Base-by-base conservation (phyloP, 2,797 vertebrate genomes). In the Cossypha niveicapilla region DNA sequence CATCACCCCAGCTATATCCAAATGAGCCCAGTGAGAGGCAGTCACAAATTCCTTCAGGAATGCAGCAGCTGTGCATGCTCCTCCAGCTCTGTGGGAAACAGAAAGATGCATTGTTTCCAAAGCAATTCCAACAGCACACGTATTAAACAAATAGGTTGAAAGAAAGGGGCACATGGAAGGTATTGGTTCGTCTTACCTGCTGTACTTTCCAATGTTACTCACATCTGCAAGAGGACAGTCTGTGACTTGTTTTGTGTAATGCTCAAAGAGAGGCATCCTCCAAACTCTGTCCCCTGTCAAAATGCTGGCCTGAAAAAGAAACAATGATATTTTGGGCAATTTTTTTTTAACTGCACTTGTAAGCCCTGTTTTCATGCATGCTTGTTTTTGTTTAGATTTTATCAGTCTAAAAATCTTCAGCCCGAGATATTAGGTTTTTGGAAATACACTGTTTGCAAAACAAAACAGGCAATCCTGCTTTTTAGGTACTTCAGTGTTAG, bases 1-100 rank as follows among this genome's bases (percentile, higher is more conserved):
- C 99, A 99, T 99, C 94, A 99, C 99, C 13, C 99, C 99, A 10
- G 99, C 99, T 18, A 99, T 99, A 95, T 99, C 99, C 84, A 99
- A 97, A 86, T 99, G 99, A 35, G 99, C 99, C 99, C 99, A 99
- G 54, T 99, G 98, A 53, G 98, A 86, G 18, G 97, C 97, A 2
- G 98, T 99, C 92, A 99, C 99, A 79, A 99, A 99, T 92, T 99
- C 99, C 86, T 93, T 98, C 76, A 99, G 98, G 97, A 99, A 99
- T 0, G 99, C 99, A 9, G 99, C 99, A 8, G 99, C 99, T 41
- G 99, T 99, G 92, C 99, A 99, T 0, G 99, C 99, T 15, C 99
- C 99, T 8, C 98, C 99, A 76, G 99, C 98, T 62, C 99, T 99
- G 96, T 57, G 50, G 77, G 48, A 87, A 88, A 58, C 42, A 93